Percentiles rank a stretch among this genome's conserved stretches.
phyloP scores from a whole-genome alignment of 2,113 vertebrate species.

The Anarrhichthys ocellatus region DNA sequence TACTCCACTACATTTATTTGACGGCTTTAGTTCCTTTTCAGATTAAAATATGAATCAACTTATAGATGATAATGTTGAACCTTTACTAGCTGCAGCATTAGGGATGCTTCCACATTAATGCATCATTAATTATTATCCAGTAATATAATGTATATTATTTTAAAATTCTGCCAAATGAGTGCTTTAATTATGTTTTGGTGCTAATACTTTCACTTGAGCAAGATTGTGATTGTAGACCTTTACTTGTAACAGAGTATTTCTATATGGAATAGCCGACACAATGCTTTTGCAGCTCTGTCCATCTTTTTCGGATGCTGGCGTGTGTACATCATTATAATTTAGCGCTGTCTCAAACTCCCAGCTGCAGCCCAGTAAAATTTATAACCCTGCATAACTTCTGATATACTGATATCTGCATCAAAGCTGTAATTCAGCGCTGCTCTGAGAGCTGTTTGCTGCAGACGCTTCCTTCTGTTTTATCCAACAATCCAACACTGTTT shows the following conservation, averaged over 20 bases:
- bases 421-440: constrained; percentile 23
- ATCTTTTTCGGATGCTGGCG: constrained; percentile 48
- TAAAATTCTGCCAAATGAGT: too few species aligned
- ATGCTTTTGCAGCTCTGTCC: constrained; percentile 24
- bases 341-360: constrained; percentile 28
- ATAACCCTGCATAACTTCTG: constrained; percentile 26
- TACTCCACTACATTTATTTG: too few species aligned
- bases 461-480: constrained; percentile 1
- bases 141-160: too few species aligned
- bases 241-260: background rate
- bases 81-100: too few species aligned
- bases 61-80: too few species aligned
- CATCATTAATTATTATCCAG: too few species aligned
- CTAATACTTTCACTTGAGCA: background rate
- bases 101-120: background rate
- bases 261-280: background rate
- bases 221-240: background rate
- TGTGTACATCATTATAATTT: constrained; percentile 52
- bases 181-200: too few species aligned
- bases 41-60: too few species aligned
- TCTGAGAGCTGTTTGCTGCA: constrained; percentile 29
- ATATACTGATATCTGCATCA: constrained; percentile 43
- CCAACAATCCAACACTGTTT: too few species aligned
- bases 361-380: constrained; percentile 47
- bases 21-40: too few species aligned